Base-by-base conservation (phyloP, 2,797 vertebrate species). In the Buceros bicornis region DNA sequence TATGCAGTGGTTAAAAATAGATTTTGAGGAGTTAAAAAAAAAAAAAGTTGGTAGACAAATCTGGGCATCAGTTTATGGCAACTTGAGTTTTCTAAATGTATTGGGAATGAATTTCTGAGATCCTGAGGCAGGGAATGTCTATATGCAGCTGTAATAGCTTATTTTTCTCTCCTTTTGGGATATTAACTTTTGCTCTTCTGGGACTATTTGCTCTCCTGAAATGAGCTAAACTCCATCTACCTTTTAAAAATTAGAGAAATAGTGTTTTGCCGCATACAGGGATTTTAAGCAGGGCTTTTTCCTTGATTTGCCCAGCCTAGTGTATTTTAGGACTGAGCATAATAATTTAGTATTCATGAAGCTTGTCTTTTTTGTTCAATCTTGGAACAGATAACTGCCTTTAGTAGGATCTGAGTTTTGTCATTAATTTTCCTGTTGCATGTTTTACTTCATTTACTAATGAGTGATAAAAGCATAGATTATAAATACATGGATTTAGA, bases 1-100 rank as follows among this genome's bases (percentile, higher is more conserved):
- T 94, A 78, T 57, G 89, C 53, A 14, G 78, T n/a, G 72, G 81
- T 94, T 93, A 95, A 93, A 95, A 96, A 95, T 92, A 96, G 87
- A 90, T 22, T 22, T 53, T 60, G 53, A 70, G 83, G 78, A 79
- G 64, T 96, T 33, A 48, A 45, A 33, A 22, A 77, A 71, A 73
- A 60, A 81, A 76, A 73, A 35, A 31, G 45, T 62, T 87, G 71
- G 33, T 82, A 93, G 89, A 94, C 84, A 87, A 95, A 93, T 93
- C 74, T 87, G 89, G 67, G 84, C 57, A 64, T 77, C 71, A 20
- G 73, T 90, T 90, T 82, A 57, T 74, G 83, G 57, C 79, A 65
- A 13, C 45, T 72, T 19, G 0, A 2, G 50, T 80, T 87, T 93
- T 90, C 37, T 67, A 53, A 70, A 45, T 19, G 22, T 58, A 8